These are phyloP conservation scores for Philaenus spumarius DNA, from an alignment of 1,140 invertebrate genomes.

Conservation along the genomic window DNA sequence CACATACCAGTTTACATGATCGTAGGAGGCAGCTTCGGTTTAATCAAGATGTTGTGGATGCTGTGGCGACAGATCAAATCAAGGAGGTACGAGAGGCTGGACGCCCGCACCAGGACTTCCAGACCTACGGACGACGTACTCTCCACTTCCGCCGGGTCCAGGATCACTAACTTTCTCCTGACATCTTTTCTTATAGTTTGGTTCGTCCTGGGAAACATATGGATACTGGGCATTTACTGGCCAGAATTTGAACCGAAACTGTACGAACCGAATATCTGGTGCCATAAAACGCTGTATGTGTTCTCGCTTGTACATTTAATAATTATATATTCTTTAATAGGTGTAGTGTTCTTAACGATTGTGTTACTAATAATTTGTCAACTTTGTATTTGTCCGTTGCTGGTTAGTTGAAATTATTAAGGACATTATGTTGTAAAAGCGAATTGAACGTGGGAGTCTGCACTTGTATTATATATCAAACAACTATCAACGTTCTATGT, in stretches of 20 bases:
- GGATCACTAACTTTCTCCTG: conserved; percentile 48
- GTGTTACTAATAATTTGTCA: conserved; percentile 54
- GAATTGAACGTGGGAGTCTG: too few relatives aligned
- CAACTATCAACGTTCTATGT: too few relatives aligned
- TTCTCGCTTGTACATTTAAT: conserved; percentile 65
- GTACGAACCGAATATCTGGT: conserved; percentile 67
- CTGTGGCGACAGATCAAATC: conserved; percentile 60
- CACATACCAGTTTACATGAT: conserved; percentile 77
- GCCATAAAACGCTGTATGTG: conserved; percentile 66
- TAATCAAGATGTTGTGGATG: conserved; percentile 59
- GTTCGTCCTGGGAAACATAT: conserved; percentile 72
- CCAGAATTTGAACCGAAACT: conserved; percentile 59
- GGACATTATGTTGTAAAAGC: too few relatives aligned
- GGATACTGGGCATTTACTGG: conserved; percentile 70
- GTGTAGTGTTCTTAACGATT: conserved; percentile 48
- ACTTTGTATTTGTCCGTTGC: conserved; percentile 59
- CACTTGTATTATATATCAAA: too few relatives aligned
- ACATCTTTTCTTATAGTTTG: conserved; percentile 63
- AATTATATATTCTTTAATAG: conserved; percentile 49
- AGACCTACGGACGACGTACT: conserved; percentile 42
- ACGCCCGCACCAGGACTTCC: conserved; percentile 44
- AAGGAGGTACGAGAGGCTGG: conserved; percentile 46
- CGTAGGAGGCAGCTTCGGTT: conserved; percentile 66
- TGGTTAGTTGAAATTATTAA: conserved; percentile 54
- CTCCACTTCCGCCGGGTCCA: conserved; percentile 41